Conservation (phyloP, 2,888 invertebrate species). For the Phengaris arion region DNA sequence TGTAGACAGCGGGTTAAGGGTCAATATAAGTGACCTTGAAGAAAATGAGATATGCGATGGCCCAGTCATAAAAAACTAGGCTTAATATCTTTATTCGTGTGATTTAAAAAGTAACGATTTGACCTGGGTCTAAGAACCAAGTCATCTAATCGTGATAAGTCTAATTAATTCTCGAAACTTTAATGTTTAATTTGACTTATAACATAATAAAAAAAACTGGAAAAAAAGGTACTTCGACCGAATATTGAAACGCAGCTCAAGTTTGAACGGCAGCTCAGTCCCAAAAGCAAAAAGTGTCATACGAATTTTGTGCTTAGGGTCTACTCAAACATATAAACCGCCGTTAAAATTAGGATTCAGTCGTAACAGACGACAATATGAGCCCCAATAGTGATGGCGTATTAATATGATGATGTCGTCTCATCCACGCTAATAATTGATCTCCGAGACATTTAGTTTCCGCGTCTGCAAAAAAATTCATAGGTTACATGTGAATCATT, state of each 20-base stretch:
- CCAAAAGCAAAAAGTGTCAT: too few species aligned
- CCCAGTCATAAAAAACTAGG: neutral
- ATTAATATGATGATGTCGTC: neutral
- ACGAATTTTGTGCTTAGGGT: too few species aligned
- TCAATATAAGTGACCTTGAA: neutral
- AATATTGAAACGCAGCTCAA: too few species aligned
- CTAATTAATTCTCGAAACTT: too few species aligned
- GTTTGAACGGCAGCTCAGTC: too few species aligned
- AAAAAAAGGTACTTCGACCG: too few species aligned
- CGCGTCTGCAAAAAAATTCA: neutral
- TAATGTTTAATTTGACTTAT: too few species aligned
- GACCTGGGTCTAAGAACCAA: neutral
- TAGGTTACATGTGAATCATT: conserved; percentile 5
- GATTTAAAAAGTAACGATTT: neutral
- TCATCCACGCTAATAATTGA: neutral
- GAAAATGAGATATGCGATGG: neutral
- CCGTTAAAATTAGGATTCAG: too few species aligned
- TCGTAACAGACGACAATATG: too few species aligned
- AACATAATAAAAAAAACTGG: too few species aligned
- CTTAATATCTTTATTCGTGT: neutral
- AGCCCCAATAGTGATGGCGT: neutral
- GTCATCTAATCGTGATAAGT: too few species aligned
- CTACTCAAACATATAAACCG: too few species aligned
- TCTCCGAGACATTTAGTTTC: neutral
- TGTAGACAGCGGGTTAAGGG: neutral